A percentile compares a stretch with the other conserved stretches of the same genome.
phyloP scores from a whole-genome alignment of 1,140 invertebrate genomes.

The Zophobas morio region DNA sequence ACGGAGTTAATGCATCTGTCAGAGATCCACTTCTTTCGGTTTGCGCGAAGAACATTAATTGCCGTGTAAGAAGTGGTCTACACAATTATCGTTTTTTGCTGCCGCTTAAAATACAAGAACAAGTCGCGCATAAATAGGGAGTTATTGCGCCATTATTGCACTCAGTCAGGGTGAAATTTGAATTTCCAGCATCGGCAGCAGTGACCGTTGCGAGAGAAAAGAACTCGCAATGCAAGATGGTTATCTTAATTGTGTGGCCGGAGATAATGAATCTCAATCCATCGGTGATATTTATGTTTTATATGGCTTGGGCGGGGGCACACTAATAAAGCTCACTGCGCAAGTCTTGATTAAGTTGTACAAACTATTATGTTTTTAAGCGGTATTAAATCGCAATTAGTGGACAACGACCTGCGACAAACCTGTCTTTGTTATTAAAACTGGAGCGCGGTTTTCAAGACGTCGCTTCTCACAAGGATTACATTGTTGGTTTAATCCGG shows the following conservation, averaged over 20 bases:
- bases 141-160: constrained; percentile 30
- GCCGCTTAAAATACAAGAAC: constrained; percentile 1
- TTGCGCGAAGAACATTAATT: constrained; percentile 52
- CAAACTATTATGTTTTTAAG: constrained; percentile 49
- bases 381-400: constrained; percentile 49
- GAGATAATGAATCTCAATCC: constrained; percentile 39
- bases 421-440: constrained; percentile 46
- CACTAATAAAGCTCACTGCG: constrained; percentile 21
- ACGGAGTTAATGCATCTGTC: constrained; percentile 56
- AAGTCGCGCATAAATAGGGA: background rate
- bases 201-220: constrained; percentile 6
- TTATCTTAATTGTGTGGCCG: constrained; percentile 41
- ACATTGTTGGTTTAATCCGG: constrained; percentile 4
- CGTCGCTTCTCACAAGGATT: constrained; percentile 41
- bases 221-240: constrained; percentile 7
- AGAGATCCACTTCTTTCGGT: constrained; percentile 47
- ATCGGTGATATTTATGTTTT: constrained; percentile 35
- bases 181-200: constrained; percentile 2
- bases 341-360: constrained; percentile 51
- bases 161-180: constrained; percentile 31
- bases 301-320: constrained; percentile 28
- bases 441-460: constrained; percentile 2
- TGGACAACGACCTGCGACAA: constrained; percentile 42
- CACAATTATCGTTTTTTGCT: constrained; percentile 40
- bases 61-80: constrained; percentile 41